A percentile compares a stretch with the other conserved stretches of the same genome.
phyloP scores from a whole-genome alignment of 2,113 vertebrate genomes.

The Mormyrus lacerda region DNA sequence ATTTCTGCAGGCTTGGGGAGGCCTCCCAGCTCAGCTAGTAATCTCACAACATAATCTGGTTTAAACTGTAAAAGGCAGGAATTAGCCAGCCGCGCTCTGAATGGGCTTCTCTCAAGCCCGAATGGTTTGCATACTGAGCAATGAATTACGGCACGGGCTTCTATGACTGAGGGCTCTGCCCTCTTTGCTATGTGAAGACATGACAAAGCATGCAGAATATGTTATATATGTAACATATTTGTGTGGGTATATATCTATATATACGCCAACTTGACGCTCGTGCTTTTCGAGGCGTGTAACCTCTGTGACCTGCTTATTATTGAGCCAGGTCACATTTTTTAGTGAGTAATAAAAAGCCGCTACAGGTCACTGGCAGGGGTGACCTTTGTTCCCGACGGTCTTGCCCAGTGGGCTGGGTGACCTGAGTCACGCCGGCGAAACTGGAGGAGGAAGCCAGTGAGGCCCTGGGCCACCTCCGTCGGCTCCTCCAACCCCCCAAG shows the following conservation, averaged over 20 bases:
- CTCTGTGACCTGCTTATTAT: conserved; percentile 21
- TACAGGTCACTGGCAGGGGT: conserved; percentile 18
- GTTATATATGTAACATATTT: background rate
- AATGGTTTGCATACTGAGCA: background rate
- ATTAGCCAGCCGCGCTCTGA: conserved; percentile 57
- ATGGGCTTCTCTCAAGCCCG: background rate
- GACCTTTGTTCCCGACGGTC: conserved; percentile 29
- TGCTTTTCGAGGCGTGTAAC: background rate
- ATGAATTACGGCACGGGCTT: background rate
- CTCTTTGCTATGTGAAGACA: background rate
- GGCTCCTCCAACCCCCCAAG: background rate
- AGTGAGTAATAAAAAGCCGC: conserved; percentile 1
- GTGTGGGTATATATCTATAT: background rate
- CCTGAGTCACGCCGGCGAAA: background rate
- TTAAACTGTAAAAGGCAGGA: conserved; percentile 67
- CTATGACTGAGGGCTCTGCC: background rate
- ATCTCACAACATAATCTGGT: conserved; percentile 63
- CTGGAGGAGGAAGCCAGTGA: background rate
- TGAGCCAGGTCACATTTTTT: conserved; percentile 28
- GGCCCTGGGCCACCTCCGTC: background rate
- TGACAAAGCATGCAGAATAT: background rate
- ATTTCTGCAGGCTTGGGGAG: conserved; percentile 54
- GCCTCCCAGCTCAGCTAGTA: conserved; percentile 62
- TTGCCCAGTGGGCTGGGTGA: conserved; percentile 14
- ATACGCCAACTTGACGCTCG: background rate